Conservation (phyloP, 2,797 vertebrate species). For the Rousettus madagascariensis region DNA sequence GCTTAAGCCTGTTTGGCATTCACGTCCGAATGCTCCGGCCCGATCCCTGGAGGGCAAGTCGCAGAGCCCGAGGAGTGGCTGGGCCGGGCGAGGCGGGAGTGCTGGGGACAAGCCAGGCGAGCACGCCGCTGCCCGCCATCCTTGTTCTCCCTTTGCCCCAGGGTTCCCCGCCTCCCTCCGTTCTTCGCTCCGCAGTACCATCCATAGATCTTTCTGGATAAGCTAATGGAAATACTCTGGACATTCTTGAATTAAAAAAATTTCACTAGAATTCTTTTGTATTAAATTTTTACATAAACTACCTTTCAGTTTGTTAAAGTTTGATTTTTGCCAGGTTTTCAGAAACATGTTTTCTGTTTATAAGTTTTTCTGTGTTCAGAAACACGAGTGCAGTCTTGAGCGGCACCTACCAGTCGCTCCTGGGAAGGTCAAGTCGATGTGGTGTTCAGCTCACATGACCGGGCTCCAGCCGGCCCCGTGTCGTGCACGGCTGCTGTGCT, state of each 20-base stretch:
- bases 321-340: neutral
- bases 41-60: no score
- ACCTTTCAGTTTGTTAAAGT: conserved; percentile 8
- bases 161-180: neutral
- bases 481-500: neutral
- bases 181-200: neutral
- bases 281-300: neutral
- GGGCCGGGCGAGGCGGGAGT: neutral
- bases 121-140: neutral
- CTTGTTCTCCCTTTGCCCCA: neutral
- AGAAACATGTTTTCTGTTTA: neutral
- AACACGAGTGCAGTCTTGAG: neutral
- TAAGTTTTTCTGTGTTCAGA: neutral
- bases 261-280: neutral
- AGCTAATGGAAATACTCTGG: neutral
- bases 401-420: neutral
- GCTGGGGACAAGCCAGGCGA: neutral
- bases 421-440: neutral
- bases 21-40: neutral
- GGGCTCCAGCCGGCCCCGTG: neutral
- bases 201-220: neutral
- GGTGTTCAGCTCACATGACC: neutral
- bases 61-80: neutral
- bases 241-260: neutral
- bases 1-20: neutral